Percentiles rank a stretch among this genome's conserved stretches.
Evolutionary conservation across 2,797 vertebrate genomes (phyloP).

Genomic region (Peromyscus attwateri): DNA sequence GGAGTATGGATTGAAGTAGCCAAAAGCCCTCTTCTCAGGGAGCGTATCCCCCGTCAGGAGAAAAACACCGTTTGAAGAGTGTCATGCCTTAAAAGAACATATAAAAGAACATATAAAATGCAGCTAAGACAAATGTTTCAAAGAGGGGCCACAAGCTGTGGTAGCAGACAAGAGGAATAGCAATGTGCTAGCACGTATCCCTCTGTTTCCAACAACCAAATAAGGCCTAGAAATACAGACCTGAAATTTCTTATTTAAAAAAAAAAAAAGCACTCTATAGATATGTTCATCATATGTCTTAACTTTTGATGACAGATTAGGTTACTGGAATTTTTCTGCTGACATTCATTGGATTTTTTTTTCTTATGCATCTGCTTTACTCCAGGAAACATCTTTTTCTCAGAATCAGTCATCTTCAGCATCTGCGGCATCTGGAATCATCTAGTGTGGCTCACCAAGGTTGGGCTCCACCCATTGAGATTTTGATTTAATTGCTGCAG

Average conservation of each 20-base stretch:
- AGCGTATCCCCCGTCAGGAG: background rate
- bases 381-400: conserved; percentile 42
- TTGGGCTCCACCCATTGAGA: background rate
- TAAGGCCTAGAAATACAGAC: conserved; percentile 4
- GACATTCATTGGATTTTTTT: background rate
- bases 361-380: conserved; percentile 16
- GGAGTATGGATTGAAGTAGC: background rate
- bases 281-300: background rate
- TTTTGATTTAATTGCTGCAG: conserved; percentile 3
- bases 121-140: background rate
- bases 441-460: background rate
- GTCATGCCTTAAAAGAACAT: background rate
- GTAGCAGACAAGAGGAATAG: background rate
- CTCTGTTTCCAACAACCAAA: background rate
- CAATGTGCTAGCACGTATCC: background rate
- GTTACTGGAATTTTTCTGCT: background rate
- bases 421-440: background rate
- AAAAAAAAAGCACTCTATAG: background rate
- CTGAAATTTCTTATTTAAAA: background rate
- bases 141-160: background rate
- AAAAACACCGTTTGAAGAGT: background rate
- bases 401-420: conserved; percentile 38
- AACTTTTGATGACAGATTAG: conserved; percentile 16
- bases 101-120: background rate
- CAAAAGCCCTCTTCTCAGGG: background rate